Evolutionary conservation across 2,888 invertebrate species (phyloP).

Genomic region (Ferrisia virgata): DNA sequence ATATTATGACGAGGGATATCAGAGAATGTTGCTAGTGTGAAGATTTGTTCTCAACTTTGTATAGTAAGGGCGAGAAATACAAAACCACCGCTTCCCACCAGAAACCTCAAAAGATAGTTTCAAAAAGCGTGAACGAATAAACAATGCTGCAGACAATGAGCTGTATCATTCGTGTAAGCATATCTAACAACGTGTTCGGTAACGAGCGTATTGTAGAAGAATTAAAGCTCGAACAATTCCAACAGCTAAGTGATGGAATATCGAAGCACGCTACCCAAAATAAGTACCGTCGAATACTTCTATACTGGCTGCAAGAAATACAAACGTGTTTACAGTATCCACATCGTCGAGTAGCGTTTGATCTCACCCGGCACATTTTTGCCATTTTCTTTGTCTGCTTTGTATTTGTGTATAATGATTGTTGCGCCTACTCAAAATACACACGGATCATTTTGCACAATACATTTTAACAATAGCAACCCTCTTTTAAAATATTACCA

Average conservation of each 20-base stretch:
- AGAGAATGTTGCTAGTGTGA: neutral
- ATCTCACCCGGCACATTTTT: neutral
- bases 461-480: neutral
- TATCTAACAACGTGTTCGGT: neutral
- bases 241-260: neutral
- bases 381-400: neutral
- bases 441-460: neutral
- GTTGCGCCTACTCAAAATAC: neutral
- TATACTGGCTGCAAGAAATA: neutral
- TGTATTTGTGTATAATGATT: neutral
- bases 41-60: neutral
- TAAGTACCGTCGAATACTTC: neutral
- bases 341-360: neutral
- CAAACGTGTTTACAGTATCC: too few relatives aligned
- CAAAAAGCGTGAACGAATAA: neutral
- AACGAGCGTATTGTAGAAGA: slow-evolving; percentile 19
- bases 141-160: slow-evolving; percentile 7
- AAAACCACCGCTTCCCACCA: neutral
- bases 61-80: neutral
- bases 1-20: neutral
- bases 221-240: neutral
- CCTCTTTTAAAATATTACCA: neutral
- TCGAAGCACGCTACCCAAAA: neutral
- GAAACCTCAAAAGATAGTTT: neutral
- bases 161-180: neutral